A percentile compares a stretch with the other conserved stretches of the same genome.
Evolutionary conservation across 2,797 vertebrate genomes (phyloP).

Genomic region (Ambastaia sidthimunki): DNA sequence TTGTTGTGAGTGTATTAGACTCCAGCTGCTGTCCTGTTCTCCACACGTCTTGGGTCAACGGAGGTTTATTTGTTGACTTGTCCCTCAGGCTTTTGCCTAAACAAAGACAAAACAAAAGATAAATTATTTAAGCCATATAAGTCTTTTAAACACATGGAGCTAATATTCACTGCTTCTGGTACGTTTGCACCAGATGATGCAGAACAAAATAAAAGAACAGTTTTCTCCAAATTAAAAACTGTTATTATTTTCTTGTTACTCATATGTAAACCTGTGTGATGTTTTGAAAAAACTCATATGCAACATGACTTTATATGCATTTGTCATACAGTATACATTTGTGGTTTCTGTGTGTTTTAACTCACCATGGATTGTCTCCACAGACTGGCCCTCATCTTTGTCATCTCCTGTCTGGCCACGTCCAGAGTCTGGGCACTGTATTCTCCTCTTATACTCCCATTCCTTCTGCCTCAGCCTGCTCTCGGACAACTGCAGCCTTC

Average conservation of each 20-base stretch:
- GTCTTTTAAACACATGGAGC: not conserved
- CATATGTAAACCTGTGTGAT: no score
- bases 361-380: constrained; percentile 44
- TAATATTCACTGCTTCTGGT: not conserved
- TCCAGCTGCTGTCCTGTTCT: constrained; percentile 46
- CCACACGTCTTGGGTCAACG: constrained; percentile 40
- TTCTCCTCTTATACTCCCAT: constrained; percentile 36
- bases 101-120: constrained; percentile 33
- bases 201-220: no score
- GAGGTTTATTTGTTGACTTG: constrained; percentile 47
- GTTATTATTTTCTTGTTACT: no score
- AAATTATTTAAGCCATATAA: not conserved
- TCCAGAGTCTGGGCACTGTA: constrained; percentile 48
- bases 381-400: constrained; percentile 5
- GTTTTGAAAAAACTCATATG: no score
- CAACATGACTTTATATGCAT: no score
- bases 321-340: no score
- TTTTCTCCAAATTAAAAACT: no score
- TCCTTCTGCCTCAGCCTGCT: constrained; percentile 52
- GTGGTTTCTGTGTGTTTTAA: not conserved
- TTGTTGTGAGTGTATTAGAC: constrained; percentile 20
- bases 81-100: constrained; percentile 58
- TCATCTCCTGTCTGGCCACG: constrained; percentile 39
- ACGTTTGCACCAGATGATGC: no score
- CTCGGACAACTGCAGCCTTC: constrained; percentile 62